These are phyloP conservation scores for Sprattus sprattus DNA, from an alignment of 2,113 vertebrate genomes.

Conservation along the genomic window DNA sequence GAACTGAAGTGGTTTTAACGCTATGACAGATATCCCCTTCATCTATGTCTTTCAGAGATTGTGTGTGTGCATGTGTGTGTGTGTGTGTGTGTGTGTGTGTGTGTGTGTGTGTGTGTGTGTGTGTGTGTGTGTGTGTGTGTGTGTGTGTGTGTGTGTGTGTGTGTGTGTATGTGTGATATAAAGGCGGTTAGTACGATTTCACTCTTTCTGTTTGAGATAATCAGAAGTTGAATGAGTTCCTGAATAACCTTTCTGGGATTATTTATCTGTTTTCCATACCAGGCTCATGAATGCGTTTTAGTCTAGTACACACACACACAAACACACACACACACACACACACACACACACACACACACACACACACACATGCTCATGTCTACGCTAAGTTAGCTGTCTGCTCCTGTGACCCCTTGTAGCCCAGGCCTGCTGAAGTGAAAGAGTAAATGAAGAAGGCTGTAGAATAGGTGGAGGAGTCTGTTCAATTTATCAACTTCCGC, in stretches of 20 bases:
- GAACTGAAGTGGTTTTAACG: neutral
- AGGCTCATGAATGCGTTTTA: neutral
- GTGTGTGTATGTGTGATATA: conserved; percentile 27
- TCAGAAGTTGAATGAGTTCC: neutral
- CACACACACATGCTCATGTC: neutral
- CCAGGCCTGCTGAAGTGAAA: neutral
- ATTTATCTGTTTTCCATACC: neutral
- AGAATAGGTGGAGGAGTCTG: neutral
- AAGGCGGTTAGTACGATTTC: too few species aligned
- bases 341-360: neutral
- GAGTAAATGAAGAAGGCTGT: neutral
- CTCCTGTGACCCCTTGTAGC: neutral
- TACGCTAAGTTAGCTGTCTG: neutral
- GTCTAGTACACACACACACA: neutral
- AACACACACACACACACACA: neutral
- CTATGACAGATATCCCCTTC: neutral
- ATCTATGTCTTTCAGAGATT: neutral
- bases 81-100: conserved; percentile 20
- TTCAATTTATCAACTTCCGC: neutral
- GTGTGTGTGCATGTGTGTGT: neutral
- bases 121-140: conserved; percentile 15
- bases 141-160: conserved; percentile 1
- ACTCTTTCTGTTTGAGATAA: neutral
- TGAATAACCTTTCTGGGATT: neutral
- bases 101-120: conserved; percentile 27